Conservation (phyloP, 37 sponge, comb jelly and placozoan species). For the Corticium candelabrum region DNA sequence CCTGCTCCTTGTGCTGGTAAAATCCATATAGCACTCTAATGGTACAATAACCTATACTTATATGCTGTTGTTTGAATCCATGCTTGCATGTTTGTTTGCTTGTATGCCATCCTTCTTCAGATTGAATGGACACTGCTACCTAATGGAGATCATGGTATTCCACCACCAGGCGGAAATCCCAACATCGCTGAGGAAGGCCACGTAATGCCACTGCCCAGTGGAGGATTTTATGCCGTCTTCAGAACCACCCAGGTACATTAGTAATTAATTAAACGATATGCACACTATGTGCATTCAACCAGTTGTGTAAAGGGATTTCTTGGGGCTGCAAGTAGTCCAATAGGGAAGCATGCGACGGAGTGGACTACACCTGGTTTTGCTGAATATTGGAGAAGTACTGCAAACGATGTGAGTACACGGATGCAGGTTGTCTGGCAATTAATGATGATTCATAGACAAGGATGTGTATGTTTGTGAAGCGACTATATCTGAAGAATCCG, state of each 20-base stretch:
- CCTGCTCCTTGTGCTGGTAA: too few relatives aligned
- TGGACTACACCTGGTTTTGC: neutral
- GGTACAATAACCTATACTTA: too few relatives aligned
- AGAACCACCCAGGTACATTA: constrained; percentile 5
- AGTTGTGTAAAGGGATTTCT: neutral
- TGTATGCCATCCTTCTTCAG: neutral
- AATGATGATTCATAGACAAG: too few relatives aligned
- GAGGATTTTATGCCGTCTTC: neutral
- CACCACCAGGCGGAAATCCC: constrained; percentile 10
- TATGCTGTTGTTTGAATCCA: too few relatives aligned
- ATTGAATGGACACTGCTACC: neutral
- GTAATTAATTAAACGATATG: neutral
- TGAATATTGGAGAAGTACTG: neutral
- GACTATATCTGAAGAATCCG: constrained; percentile 8
- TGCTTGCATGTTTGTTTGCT: neutral
- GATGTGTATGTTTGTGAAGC: too few relatives aligned
- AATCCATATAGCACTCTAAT: too few relatives aligned
- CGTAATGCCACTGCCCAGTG: neutral
- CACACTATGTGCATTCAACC: neutral
- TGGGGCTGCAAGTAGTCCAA: neutral
- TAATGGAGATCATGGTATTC: constrained; percentile 10
- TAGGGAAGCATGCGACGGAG: neutral
- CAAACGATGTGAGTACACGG: neutral
- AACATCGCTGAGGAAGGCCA: constrained; percentile 9
- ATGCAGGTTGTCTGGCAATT: neutral